phyloP scores from a whole-genome alignment of 2,113 vertebrate genomes.

The Ceratotherium simum region DNA sequence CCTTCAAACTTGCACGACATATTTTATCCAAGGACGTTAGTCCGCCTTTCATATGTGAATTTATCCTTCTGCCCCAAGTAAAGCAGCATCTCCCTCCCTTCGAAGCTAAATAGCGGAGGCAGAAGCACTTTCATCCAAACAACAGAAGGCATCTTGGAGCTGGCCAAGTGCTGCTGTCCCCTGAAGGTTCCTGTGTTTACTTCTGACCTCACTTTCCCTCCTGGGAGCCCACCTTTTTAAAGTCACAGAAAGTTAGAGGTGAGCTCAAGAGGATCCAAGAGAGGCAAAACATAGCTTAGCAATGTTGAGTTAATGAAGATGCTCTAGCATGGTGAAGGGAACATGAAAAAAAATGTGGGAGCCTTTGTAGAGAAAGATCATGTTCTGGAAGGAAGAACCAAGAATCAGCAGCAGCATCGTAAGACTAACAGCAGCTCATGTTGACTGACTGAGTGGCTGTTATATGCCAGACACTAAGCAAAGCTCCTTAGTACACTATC shows the following conservation, averaged over 20 bases:
- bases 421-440: neutral
- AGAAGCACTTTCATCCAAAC: neutral
- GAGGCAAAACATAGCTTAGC: neutral
- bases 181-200: neutral
- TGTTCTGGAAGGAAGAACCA: neutral
- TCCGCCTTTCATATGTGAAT: neutral
- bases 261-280: neutral
- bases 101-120: neutral
- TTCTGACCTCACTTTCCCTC: neutral
- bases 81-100: neutral
- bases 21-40: slow-evolving; percentile 21
- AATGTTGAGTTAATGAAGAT: neutral
- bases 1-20: slow-evolving; percentile 8
- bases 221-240: neutral
- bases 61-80: neutral
- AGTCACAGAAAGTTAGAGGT: neutral
- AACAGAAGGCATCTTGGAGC: neutral
- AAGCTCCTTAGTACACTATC: fast-evolving
- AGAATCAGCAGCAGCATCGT: neutral
- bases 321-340: neutral
- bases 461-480: neutral
- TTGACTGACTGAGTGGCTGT: neutral
- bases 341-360: neutral
- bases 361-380: neutral
- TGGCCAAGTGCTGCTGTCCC: neutral